Evolutionary conservation across 2,888 invertebrate species (phyloP).

Genomic region (Mechanitis mazaeus): DNA sequence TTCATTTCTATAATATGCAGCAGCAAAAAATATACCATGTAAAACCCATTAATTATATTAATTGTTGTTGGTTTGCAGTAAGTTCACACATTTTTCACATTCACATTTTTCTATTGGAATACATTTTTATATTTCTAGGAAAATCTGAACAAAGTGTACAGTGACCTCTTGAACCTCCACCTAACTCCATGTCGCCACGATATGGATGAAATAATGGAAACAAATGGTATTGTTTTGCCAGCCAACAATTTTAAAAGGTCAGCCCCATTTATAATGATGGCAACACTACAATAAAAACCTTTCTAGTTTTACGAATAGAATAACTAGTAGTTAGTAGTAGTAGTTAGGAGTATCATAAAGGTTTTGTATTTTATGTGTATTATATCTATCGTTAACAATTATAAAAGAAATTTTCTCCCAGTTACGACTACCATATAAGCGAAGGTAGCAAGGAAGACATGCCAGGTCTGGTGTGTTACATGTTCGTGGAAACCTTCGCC

Average conservation of each 20-base stretch:
- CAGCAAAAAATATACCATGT: conserved; percentile 66
- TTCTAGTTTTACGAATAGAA: too few relatives aligned
- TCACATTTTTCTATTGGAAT: background rate
- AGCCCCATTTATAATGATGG: background rate
- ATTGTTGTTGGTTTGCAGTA: background rate
- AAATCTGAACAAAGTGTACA: conserved; percentile 59
- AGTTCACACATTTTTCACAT: too few relatives aligned
- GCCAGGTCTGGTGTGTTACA: conserved; percentile 70
- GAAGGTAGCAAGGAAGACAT: conserved; percentile 67
- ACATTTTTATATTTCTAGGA: conserved; percentile 39
- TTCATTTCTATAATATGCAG: conserved; percentile 74
- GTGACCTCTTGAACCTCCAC: conserved; percentile 66
- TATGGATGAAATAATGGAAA: conserved; percentile 59
- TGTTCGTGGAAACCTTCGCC: conserved; percentile 70
- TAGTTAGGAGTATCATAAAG: too few relatives aligned
- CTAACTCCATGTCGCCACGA: conserved; percentile 74
- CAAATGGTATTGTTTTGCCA: conserved; percentile 51
- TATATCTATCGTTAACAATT: background rate
- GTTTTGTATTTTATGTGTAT: too few relatives aligned
- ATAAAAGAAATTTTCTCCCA: conserved; percentile 32
- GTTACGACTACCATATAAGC: conserved; percentile 76
- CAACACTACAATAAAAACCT: too few relatives aligned
- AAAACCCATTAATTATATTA: conserved; percentile 8
- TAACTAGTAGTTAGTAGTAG: too few relatives aligned
- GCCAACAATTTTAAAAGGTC: conserved; percentile 69